Evolutionary conservation across 2,113 vertebrate species (phyloP).

Genomic region (Platanista minor): DNA sequence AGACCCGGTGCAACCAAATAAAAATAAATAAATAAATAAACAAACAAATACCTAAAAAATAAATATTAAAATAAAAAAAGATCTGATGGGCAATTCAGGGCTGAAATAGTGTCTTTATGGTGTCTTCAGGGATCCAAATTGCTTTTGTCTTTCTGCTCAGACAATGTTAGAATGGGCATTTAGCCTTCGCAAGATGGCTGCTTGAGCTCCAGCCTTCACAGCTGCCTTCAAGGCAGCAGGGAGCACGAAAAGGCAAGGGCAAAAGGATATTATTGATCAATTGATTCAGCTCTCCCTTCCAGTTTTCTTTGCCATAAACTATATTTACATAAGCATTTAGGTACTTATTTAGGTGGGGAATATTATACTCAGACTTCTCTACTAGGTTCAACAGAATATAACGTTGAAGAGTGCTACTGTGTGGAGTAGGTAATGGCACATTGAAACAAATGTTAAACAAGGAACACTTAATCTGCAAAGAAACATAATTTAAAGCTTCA

Average conservation of each 20-base stretch:
- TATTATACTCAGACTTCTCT: constrained; percentile 40
- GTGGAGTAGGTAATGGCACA: constrained; percentile 67
- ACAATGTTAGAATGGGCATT: not conserved
- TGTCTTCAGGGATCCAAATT: not conserved
- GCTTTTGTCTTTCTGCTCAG: not conserved
- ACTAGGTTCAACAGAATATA: constrained; percentile 53
- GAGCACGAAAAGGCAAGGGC: not conserved
- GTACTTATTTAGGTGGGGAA: constrained; percentile 26
- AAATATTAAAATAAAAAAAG: too few relatives aligned
- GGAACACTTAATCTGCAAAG: not conserved
- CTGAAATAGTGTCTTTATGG: not conserved
- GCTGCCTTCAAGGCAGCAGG: not conserved
- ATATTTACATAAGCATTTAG: constrained; percentile 47
- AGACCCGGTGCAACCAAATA: too few relatives aligned
- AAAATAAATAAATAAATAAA: too few relatives aligned
- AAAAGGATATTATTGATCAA: not conserved
- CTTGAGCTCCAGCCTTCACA: not conserved
- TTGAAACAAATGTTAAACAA: constrained; percentile 54
- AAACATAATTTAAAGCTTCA: constrained; percentile 62
- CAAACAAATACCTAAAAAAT: too few relatives aligned
- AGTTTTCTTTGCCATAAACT: constrained; percentile 6
- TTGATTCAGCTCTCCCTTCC: not conserved
- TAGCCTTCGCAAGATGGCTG: not conserved
- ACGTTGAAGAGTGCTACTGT: constrained; percentile 39
- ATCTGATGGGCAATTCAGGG: not conserved